Base-by-base conservation (phyloP, 2,888 invertebrate genomes). In the Ectemnius lituratus region DNA sequence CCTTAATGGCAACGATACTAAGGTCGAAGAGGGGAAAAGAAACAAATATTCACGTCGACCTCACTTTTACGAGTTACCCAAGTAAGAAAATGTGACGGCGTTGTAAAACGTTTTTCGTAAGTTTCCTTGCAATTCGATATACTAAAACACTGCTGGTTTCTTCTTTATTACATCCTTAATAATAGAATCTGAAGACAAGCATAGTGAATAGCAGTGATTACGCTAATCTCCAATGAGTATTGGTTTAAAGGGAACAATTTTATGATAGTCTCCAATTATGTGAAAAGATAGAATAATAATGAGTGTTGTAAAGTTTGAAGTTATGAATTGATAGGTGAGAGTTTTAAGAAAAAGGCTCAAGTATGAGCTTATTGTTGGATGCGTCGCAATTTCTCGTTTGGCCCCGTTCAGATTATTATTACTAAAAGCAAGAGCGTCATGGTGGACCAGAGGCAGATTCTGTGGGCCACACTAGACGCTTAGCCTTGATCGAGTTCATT, bases 381-480 rank as follows among this genome's bases (percentile, higher is more conserved):
- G 27, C 56, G 63, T 52, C 52, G 14, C 56, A 56, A 56, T 52
- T 64, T 37, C 63, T 37, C 28, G 37, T 37, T 46, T 47, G 28
- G 62, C 27, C 49, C 2, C 6, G 28, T 67, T 71, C 20, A 67
- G 27, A 46, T 47, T 46, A 56, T 46, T 67, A 67, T 67, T 57
- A 14, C 46, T 23, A 18, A 56, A 66, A 27, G 56, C 45, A 68
- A 37, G 58, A 62, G 47, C 67, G 63, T 66, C 47, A 49, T 18
- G 58, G 27, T 28, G 23, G 28, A 28, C 47, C 62, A 23, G 60
- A 73, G 79, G 80, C 73, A 74, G 77, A 37, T 84, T 84, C 82
- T 85, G 87, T 86, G 85, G 84, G 79, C 85, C 79, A 87, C 81
- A 87, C 88, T 88, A 88, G 88, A 88, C 87, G 85, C 86, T 89